These are phyloP conservation scores for Euphonia xanthogaster DNA, from an alignment of 2,797 vertebrate species.

Conservation along the genomic window DNA sequence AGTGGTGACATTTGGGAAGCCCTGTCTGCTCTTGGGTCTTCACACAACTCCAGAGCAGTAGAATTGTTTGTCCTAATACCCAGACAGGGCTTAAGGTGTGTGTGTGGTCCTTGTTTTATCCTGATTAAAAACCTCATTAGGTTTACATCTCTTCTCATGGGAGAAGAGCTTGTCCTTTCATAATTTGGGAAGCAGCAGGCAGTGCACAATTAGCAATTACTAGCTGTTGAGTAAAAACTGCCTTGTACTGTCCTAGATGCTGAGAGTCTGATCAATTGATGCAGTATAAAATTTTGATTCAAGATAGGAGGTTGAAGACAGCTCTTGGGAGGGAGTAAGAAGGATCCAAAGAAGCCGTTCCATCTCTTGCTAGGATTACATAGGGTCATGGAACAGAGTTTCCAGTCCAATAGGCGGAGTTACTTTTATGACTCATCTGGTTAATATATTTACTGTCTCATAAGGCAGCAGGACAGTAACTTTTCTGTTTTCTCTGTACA, in stretches of 20 bases:
- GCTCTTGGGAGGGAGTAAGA: not conserved
- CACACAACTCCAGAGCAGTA: not conserved
- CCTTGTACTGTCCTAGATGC: not conserved
- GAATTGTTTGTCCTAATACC: not conserved
- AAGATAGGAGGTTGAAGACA: not conserved
- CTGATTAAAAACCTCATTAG: not conserved
- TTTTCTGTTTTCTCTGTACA: conserved; percentile 14
- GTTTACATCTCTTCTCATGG: not conserved
- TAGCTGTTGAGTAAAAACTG: not conserved
- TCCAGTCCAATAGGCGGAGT: not conserved
- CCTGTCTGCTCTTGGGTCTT: not conserved
- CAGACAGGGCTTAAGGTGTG: not conserved
- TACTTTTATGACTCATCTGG: not conserved
- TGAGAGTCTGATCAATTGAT: not conserved
- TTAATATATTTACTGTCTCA: conserved; percentile 42
- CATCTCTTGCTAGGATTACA: not conserved
- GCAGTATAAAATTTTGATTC: not conserved
- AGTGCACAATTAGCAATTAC: not conserved
- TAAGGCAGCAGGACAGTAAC: conserved; percentile 40
- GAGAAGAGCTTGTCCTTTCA: not conserved
- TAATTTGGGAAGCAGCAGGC: not conserved
- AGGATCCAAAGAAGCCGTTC: not conserved
- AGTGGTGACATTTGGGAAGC: not conserved
- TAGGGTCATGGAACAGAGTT: not conserved
- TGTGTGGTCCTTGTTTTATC: not conserved